phyloP scores from a whole-genome alignment of 2,113 vertebrate species.

The Rhinopomastus cyanomelas region DNA sequence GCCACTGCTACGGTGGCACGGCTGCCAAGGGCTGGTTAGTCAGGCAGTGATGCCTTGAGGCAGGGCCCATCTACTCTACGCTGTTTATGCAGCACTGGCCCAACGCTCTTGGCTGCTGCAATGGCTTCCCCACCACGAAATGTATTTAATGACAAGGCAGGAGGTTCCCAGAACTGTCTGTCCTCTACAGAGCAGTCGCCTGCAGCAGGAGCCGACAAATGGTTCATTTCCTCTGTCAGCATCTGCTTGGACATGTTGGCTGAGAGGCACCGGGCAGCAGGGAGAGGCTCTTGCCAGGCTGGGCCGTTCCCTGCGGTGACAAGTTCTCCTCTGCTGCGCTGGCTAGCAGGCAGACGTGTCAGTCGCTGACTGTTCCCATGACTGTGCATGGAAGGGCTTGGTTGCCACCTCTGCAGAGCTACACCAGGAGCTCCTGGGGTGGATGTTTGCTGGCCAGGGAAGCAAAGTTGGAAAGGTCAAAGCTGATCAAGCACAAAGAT shows the following conservation, averaged over 20 bases:
- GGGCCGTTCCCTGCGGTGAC: not conserved
- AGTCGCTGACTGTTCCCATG: accelerated
- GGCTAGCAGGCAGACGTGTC: not conserved
- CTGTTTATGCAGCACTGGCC: not conserved
- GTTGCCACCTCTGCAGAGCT: not conserved
- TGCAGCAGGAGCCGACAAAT: not conserved
- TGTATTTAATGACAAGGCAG: not conserved
- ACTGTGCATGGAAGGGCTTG: not conserved
- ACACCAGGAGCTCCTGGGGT: accelerated
- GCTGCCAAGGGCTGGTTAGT: not conserved
- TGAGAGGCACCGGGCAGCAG: not conserved
- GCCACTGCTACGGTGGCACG: accelerated
- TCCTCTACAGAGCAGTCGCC: not conserved
- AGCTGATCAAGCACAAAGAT: not conserved
- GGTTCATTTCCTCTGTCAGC: not conserved
- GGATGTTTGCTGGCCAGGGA: not conserved
- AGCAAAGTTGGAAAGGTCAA: not conserved
- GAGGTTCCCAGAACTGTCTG: not conserved
- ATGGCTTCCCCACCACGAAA: not conserved
- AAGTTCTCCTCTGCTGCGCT: not conserved
- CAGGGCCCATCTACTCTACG: not conserved
- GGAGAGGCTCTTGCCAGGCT: not conserved
- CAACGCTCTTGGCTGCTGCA: not conserved
- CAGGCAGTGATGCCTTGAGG: not conserved
- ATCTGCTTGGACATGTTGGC: not conserved